Conservation (phyloP, 2,888 invertebrate species). For the Blastobasis adustella region DNA sequence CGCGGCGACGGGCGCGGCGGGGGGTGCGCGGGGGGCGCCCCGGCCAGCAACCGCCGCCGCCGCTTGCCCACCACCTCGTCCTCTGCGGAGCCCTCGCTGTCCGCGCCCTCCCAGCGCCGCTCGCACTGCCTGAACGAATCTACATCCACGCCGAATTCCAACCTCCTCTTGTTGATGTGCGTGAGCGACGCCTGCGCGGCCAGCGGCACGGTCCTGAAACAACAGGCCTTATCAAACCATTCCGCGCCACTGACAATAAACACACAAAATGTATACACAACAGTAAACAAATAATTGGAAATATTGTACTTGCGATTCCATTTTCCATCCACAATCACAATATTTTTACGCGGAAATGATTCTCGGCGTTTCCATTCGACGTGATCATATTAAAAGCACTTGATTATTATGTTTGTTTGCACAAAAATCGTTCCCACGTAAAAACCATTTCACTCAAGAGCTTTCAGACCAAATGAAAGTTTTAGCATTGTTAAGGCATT, state of each 20-base stretch:
- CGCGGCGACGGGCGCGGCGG: slow-evolving; percentile 41
- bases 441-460: slow-evolving; percentile 76
- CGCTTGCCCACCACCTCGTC: slow-evolving; percentile 54
- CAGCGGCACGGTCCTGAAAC: slow-evolving; percentile 70
- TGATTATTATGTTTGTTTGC: slow-evolving; percentile 52
- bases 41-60: slow-evolving; percentile 62
- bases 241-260: slow-evolving; percentile 19
- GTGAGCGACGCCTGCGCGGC: slow-evolving; percentile 75
- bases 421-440: slow-evolving; percentile 76
- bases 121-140: slow-evolving; percentile 59
- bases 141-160: slow-evolving; percentile 76
- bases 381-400: slow-evolving; percentile 64
- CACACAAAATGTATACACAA: slow-evolving; percentile 24
- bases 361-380: slow-evolving; percentile 72
- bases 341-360: slow-evolving; percentile 76
- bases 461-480: slow-evolving; percentile 65
- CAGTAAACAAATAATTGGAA: slow-evolving; percentile 35
- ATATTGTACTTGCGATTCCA: slow-evolving; percentile 69
- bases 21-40: slow-evolving; percentile 49
- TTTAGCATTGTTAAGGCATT: slow-evolving; percentile 28
- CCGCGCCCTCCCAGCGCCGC: slow-evolving; percentile 41
- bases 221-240: slow-evolving; percentile 36
- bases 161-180: slow-evolving; percentile 82
- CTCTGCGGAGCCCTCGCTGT: slow-evolving; percentile 62
- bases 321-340: slow-evolving; percentile 74